A percentile compares a stretch with the other conserved stretches of the same genome.
Conservation (phyloP, 1,140 invertebrate species). For the Scaptomyza montana region DNA sequence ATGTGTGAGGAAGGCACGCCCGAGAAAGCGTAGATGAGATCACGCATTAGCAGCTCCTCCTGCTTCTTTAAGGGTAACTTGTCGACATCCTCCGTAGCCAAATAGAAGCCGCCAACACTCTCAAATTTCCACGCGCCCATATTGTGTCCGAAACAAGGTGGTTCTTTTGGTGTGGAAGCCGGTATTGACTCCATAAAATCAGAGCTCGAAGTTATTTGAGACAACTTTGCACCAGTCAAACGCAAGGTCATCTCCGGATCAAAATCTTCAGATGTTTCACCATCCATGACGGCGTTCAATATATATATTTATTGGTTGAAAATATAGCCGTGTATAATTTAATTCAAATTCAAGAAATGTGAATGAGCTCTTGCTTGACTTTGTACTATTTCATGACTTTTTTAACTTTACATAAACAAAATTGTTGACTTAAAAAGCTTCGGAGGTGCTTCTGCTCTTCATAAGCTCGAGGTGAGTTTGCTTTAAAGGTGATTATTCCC, state of each 20-base stretch:
- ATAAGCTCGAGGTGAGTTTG: no score
- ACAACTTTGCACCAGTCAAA: neutral
- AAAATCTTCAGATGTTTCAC: neutral
- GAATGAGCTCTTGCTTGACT: no score
- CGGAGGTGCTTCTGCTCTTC: no score
- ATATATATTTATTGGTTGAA: no score
- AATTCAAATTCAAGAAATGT: no score
- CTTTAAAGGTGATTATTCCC: no score
- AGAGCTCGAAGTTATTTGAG: neutral
- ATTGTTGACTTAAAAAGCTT: no score
- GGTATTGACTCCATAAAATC: neutral
- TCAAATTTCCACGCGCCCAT: conserved; percentile 55
- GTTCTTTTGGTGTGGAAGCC: neutral
- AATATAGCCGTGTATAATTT: no score
- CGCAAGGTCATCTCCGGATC: neutral
- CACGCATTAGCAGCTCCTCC: conserved; percentile 54
- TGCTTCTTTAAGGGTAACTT: conserved; percentile 43
- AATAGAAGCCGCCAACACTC: conserved; percentile 57
- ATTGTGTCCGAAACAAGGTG: neutral
- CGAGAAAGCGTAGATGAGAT: conserved; percentile 69
- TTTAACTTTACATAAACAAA: no score
- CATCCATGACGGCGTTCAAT: neutral
- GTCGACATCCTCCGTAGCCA: conserved; percentile 52
- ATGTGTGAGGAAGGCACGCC: conserved; percentile 61
- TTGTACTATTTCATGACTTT: no score